Evolutionary conservation across 2,113 vertebrate species (phyloP), one percentile per base, ranked within the genome.

Genomic region (Bubalus kerabau): DNA sequence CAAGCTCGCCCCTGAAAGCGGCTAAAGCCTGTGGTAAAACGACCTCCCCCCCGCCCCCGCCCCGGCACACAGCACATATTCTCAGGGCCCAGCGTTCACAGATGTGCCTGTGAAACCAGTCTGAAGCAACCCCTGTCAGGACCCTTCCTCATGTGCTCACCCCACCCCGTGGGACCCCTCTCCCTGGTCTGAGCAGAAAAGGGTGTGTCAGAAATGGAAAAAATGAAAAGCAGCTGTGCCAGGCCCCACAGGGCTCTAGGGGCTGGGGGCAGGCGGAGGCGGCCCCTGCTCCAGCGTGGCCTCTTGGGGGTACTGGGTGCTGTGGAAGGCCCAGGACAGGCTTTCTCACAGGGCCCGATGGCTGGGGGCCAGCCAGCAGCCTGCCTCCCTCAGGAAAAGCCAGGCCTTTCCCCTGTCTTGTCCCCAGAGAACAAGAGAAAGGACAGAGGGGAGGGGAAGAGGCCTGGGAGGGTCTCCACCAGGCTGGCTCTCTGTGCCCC

Each of bases 1-100:
- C 2, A 6, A 6, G 21, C 36, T 40, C 6, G 23, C 6, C 36
- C 71, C 23, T 19, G 16, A 19, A 11, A 12, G 67, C 0, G 2
- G n/a, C 67, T 40, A 11, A 6, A 46, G 40, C 40, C 74, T 7
- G 40, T 6, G 24, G 36, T 1, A 36, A 36, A 36, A 36, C 36
- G 36, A 36, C 36, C 36, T 36, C 36, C 36, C 36, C 36, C 36
- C 36, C 2, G 46, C 7, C 30, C 62, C 21, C 0, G 1, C 23
- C 36, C 19, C 0, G 1, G 74, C 40, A 46, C 74, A 4, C 24
- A 46, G 40, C 12, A 40, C 67, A 43, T 6, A 3, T 2, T 24
- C 40, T 28, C 74, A 76, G 74, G 74, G 74, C 74, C 74, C 74
- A 78, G 74, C 24, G 0, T 16, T 13, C 3, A 0, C 24, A 50